A percentile compares a stretch with the other conserved stretches of the same genome.
Evolutionary conservation across 2,113 vertebrate genomes (phyloP).

Genomic region (Seriola rivoliana): DNA sequence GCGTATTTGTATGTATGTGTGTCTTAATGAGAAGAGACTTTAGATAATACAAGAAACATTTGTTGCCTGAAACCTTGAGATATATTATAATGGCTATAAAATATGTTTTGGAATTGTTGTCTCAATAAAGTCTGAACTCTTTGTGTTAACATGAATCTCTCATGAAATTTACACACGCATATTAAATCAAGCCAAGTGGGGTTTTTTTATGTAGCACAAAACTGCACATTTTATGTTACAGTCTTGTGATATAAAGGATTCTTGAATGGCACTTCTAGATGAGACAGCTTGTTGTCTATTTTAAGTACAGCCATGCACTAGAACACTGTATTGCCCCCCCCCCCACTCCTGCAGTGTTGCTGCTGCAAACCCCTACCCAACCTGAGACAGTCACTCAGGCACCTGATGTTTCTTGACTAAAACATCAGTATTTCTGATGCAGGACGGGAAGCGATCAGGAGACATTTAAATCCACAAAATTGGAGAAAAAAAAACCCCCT

Average conservation of each 20-base stretch:
- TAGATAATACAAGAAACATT: slow-evolving; percentile 16
- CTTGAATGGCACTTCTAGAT: not conserved
- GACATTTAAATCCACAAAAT: too few relatives aligned
- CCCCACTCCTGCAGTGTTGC: not conserved
- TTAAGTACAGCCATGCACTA: not conserved
- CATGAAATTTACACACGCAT: not conserved
- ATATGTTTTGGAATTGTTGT: slow-evolving; percentile 2
- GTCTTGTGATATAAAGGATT: too few relatives aligned
- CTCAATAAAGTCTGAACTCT: slow-evolving; percentile 27
- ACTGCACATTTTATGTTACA: too few relatives aligned
- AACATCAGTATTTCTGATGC: too few relatives aligned
- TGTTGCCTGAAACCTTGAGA: slow-evolving; percentile 20
- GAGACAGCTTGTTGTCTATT: not conserved
- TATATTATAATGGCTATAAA: slow-evolving; percentile 28
- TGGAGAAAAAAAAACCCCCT: too few relatives aligned
- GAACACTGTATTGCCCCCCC: not conserved
- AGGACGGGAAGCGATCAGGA: too few relatives aligned
- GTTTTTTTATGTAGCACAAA: not conserved
- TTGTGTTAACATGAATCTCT: slow-evolving; percentile 15
- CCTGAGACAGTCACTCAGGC: too few relatives aligned
- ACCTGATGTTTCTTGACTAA: too few relatives aligned
- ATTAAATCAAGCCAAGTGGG: not conserved
- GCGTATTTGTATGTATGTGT: slow-evolving; percentile 22
- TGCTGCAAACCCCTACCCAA: too few relatives aligned
- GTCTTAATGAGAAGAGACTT: not conserved